Conservation (phyloP, 1,140 invertebrate genomes). For the Heliconius melpomene region DNA sequence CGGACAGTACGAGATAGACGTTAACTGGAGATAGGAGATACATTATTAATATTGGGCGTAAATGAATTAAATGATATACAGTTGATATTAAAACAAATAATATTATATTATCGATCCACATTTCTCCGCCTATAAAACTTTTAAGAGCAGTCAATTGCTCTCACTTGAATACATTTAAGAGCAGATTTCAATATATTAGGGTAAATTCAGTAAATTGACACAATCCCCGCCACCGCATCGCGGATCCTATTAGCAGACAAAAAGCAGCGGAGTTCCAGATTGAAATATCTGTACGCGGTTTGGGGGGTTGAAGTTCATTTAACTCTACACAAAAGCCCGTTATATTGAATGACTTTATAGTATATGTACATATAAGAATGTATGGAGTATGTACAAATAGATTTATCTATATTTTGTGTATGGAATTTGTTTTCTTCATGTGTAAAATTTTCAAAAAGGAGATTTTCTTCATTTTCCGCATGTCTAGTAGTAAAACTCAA, state of each 20-base stretch:
- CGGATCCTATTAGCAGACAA: slow-evolving; percentile 17
- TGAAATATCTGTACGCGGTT: slow-evolving; percentile 15
- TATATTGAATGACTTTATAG: not conserved
- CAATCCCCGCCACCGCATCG: not conserved
- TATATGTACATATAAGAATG: not conserved
- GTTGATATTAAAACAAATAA: not conserved
- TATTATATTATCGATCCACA: not conserved
- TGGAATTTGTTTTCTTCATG: no score
- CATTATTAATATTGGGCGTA: no score
- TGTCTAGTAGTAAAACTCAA: no score
- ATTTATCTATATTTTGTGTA: no score
- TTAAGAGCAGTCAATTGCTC: not conserved
- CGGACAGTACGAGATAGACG: no score
- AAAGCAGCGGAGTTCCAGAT: not conserved
- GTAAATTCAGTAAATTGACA: slow-evolving; percentile 19
- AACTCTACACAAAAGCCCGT: slow-evolving; percentile 1
- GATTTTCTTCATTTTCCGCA: no score
- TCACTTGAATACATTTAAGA: not conserved
- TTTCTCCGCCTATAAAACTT: not conserved
- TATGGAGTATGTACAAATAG: not conserved
- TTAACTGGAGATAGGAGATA: no score
- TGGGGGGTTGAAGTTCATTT: slow-evolving; percentile 14
- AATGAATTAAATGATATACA: no score
- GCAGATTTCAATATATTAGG: slow-evolving; percentile 15
- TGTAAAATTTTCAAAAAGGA: no score